A percentile compares a stretch with the other conserved stretches of the same genome.
Evolutionary conservation across 2,797 vertebrate genomes (phyloP).

Genomic region (Iguana delicatissima): DNA sequence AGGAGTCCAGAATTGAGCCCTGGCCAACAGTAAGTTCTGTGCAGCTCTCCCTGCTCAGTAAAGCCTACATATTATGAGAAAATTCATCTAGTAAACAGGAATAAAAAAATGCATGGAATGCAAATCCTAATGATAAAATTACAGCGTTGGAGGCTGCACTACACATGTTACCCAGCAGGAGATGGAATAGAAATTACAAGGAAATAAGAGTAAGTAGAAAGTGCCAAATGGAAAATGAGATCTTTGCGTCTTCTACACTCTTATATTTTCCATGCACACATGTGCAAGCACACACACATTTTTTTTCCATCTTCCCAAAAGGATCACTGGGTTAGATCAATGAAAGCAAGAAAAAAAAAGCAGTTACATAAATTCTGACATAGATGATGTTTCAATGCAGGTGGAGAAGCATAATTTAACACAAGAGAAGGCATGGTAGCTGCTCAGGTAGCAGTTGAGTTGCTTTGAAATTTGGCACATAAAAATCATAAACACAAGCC

Average conservation of each 20-base stretch:
- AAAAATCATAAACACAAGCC: background rate
- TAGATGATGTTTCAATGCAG: background rate
- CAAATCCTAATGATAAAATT: conserved; percentile 29
- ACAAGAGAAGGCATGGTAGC: background rate
- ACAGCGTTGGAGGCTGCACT: background rate
- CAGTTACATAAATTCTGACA: conserved; percentile 46
- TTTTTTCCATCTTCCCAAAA: conserved; percentile 22
- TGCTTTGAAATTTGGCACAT: conserved; percentile 7
- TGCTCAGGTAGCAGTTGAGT: conserved; percentile 13
- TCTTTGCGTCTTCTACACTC: conserved; percentile 17
- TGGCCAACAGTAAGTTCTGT: background rate
- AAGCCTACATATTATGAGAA: background rate
- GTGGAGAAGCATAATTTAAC: conserved; percentile 29
- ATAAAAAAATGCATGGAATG: background rate
- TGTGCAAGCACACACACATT: conserved; percentile 23
- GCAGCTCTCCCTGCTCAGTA: background rate
- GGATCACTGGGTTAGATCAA: background rate
- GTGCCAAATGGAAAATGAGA: conserved; percentile 34
- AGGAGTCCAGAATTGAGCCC: background rate
- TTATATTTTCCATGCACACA: conserved; percentile 26
- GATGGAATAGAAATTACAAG: conserved; percentile 35
- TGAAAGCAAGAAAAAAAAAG: conserved; percentile 13
- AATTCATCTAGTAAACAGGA: conserved; percentile 16
- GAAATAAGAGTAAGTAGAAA: conserved; percentile 42
- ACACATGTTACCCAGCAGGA: conserved; percentile 25